Evolutionary conservation across 2,797 vertebrate genomes (phyloP).

Genomic region (Gallinago stenura): DNA sequence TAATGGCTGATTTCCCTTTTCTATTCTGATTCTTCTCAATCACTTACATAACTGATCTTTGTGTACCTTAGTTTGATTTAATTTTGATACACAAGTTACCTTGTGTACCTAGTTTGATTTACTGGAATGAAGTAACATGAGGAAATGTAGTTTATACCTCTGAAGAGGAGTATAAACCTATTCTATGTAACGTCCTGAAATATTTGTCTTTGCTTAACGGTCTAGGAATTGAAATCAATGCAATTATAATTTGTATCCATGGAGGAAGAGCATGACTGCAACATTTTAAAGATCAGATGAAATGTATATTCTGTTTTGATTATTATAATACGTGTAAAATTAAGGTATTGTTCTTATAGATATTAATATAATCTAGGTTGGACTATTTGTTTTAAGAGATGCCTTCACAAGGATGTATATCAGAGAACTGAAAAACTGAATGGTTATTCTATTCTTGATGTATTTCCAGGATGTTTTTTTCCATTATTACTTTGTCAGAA

Average conservation of each 20-base stretch:
- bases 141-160: not conserved
- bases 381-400: not conserved
- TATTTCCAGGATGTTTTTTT: not conserved
- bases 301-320: not conserved
- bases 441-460: not conserved
- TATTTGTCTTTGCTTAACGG: not conserved
- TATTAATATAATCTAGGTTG: not conserved
- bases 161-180: not conserved
- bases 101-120: not conserved
- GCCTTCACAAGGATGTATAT: not conserved
- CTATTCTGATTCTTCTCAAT: not conserved
- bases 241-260: not conserved
- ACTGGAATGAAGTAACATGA: not conserved
- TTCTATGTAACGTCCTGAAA: not conserved
- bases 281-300: not conserved
- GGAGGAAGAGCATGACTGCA: not conserved
- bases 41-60: not conserved
- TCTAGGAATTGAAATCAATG: not conserved
- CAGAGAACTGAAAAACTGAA: not conserved
- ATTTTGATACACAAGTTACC: not conserved
- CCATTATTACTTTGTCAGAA: not conserved
- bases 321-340: not conserved
- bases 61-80: not conserved
- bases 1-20: conserved; percentile 33
- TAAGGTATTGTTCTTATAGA: not conserved